A percentile compares a stretch with the other conserved stretches of the same genome.
Evolutionary conservation across 2,888 invertebrate genomes (phyloP).

Genomic region (Dasysyrphus albostriatus): DNA sequence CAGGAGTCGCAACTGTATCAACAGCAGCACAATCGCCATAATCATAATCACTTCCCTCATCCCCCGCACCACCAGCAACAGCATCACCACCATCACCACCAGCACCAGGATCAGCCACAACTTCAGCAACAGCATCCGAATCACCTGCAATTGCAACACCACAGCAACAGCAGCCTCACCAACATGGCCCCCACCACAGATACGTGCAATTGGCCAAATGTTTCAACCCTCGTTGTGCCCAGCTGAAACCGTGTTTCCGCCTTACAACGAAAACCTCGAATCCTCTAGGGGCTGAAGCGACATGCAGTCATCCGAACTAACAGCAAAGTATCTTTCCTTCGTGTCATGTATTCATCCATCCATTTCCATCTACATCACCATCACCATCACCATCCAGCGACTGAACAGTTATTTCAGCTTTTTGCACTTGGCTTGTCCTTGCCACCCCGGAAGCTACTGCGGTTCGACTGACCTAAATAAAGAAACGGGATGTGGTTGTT

Average conservation of each 20-base stretch:
- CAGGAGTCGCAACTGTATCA: conserved; percentile 77
- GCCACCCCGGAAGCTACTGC: conserved; percentile 71
- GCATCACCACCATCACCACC: conserved; percentile 82
- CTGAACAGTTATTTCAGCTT: conserved; percentile 47
- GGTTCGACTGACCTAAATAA: conserved; percentile 62
- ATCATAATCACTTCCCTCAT: conserved; percentile 74
- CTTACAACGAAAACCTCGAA: conserved; percentile 51
- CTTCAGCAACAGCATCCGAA: conserved; percentile 77
- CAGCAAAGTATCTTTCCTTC: conserved; percentile 40
- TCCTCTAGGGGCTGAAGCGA: conserved; percentile 55
- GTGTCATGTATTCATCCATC: conserved; percentile 41
- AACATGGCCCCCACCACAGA: conserved; percentile 75
- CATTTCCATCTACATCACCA: conserved; percentile 17
- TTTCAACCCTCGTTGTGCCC: conserved; percentile 81
- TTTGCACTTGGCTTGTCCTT: conserved; percentile 59
- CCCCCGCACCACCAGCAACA: conserved; percentile 81
- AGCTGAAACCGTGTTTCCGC: conserved; percentile 80
- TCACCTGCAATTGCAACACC: conserved; percentile 76
- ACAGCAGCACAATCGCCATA: conserved; percentile 77
- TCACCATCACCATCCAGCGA: conserved; percentile 10
- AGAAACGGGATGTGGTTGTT: conserved; percentile 69
- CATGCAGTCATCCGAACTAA: conserved; percentile 56
- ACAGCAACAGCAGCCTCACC: conserved; percentile 68
- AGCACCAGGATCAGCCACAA: conserved; percentile 78
- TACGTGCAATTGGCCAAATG: conserved; percentile 81